Conservation (phyloP, 2,888 invertebrate genomes). For the Argyra leucocephala region DNA sequence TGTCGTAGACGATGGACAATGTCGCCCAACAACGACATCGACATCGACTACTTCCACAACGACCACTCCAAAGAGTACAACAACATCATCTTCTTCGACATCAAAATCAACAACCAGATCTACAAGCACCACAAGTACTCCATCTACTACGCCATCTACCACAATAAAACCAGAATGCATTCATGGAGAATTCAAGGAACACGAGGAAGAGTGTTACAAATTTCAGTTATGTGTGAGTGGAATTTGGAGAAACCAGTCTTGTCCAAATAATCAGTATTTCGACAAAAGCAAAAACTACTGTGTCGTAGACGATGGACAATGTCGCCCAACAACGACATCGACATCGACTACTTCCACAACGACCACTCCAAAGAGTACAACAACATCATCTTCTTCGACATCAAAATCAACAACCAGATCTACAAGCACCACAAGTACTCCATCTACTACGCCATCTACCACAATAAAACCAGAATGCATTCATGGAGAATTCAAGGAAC, state of each 20-base stretch:
- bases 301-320: no score
- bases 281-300: no score
- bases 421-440: no score
- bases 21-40: background rate
- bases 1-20: background rate
- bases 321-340: background rate
- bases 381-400: background rate
- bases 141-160: background rate
- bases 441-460: background rate
- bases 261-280: no score
- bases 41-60: background rate
- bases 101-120: background rate
- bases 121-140: no score
- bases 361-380: background rate
- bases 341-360: background rate
- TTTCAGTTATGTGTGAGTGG: no score
- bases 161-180: background rate
- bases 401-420: background rate
- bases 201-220: background rate
- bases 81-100: no score
- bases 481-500: no score
- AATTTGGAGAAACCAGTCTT: no score
- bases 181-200: background rate
- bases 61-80: background rate
- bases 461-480: background rate